A percentile compares a stretch with the other conserved stretches of the same genome.
Conservation (phyloP, 2,888 invertebrate species). For the Epinotia brunnichana region DNA sequence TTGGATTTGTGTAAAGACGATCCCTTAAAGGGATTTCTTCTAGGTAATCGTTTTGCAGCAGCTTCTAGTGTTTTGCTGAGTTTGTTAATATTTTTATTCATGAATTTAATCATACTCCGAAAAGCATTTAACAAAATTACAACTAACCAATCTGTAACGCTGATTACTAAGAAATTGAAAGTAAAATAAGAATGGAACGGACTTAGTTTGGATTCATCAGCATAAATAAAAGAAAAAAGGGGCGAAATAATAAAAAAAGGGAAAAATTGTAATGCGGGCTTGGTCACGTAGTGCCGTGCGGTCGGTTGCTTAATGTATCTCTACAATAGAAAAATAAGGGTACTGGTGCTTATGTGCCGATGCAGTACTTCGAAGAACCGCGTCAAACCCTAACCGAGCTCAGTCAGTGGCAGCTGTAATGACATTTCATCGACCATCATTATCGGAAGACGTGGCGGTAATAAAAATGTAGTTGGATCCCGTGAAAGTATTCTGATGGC, state of each 20-base stretch:
- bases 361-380: conserved; percentile 24
- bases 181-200: conserved; percentile 13
- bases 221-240: conserved; percentile 38
- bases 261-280: conserved; percentile 52
- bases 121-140: conserved; percentile 13
- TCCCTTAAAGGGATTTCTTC: too few relatives aligned
- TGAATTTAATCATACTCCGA: not conserved
- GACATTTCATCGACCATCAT: conserved; percentile 39
- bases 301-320: conserved; percentile 59
- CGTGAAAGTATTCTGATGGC: conserved; percentile 15
- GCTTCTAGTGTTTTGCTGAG: not conserved
- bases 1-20: too few relatives aligned
- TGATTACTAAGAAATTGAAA: conserved; percentile 17
- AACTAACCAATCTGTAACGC: not conserved
- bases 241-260: conserved; percentile 36
- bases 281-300: conserved; percentile 61
- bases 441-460: conserved; percentile 30
- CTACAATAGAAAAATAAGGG: conserved; percentile 45
- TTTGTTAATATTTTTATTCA: conserved; percentile 2
- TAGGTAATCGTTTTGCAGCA: not conserved
- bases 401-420: conserved; percentile 32
- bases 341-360: not conserved
- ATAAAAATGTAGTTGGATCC: conserved; percentile 28
- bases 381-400: conserved; percentile 23
- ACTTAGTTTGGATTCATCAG: conserved; percentile 35